phyloP scores from a whole-genome alignment of 2,888 invertebrate genomes.

The Chalcis sispes region DNA sequence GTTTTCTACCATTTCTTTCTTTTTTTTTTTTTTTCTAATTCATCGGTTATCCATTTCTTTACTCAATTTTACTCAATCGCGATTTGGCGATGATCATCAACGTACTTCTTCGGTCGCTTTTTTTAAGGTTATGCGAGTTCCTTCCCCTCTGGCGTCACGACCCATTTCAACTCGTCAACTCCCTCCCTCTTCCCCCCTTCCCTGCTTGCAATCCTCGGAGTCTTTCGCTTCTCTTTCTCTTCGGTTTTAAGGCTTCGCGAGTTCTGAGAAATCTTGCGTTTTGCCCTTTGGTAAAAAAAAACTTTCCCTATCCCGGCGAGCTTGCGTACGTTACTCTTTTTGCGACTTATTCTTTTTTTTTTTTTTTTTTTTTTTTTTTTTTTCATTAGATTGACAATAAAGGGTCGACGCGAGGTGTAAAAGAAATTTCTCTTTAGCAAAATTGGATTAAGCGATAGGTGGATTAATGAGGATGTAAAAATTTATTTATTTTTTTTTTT shows the following conservation, averaged over 20 bases:
- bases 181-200: not conserved
- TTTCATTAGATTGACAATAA: no score
- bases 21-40: not conserved
- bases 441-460: no score
- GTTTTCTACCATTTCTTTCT: not conserved
- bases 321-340: not conserved
- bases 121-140: constrained; percentile 72
- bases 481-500: no score
- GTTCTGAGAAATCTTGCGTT: constrained; percentile 71
- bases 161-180: constrained; percentile 65
- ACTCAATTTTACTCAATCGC: constrained; percentile 42
- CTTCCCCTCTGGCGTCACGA: constrained; percentile 69
- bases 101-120: constrained; percentile 62
- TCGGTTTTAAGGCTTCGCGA: constrained; percentile 59
- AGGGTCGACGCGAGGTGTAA: no score
- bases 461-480: no score
- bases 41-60: constrained; percentile 29
- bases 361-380: no score
- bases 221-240: not conserved
- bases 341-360: constrained; percentile 51
- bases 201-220: no score
- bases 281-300: constrained; percentile 60
- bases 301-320: not conserved
- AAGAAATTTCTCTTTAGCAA: no score
- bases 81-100: constrained; percentile 22